phyloP scores from a whole-genome alignment of 1,140 invertebrate species.

The Lepidurus arcticus region DNA sequence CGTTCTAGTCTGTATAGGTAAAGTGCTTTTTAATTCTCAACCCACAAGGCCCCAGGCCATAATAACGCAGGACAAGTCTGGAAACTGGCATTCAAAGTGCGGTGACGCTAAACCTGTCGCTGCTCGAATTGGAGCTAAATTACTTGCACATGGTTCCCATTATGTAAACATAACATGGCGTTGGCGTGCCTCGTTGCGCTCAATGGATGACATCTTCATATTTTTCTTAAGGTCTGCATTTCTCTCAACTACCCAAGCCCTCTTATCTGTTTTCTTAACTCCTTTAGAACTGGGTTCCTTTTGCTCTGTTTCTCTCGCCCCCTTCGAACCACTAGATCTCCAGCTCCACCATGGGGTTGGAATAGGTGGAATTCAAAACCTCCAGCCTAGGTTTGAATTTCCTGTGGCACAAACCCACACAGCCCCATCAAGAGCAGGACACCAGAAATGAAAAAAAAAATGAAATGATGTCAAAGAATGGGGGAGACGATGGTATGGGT shows the following conservation, averaged over 20 bases:
- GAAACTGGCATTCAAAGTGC: background rate
- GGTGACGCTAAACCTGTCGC: slow-evolving; percentile 17
- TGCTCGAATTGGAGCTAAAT: background rate
- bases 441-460: background rate
- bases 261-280: slow-evolving; percentile 12
- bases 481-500: background rate
- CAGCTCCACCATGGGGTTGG: background rate
- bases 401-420: background rate
- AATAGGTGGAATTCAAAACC: slow-evolving; percentile 11
- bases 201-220: slow-evolving; percentile 22
- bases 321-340: background rate
- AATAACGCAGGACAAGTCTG: background rate
- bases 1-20: background rate
- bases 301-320: background rate
- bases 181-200: slow-evolving; percentile 10
- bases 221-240: background rate
- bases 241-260: background rate
- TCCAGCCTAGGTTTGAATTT: slow-evolving; percentile 11
- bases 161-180: slow-evolving; percentile 19
- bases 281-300: background rate
- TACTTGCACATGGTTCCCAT: slow-evolving; percentile 14
- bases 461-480: slow-evolving; percentile 7
- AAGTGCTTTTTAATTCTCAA: background rate
- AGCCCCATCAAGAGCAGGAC: background rate
- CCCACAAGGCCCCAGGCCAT: background rate